A percentile compares a stretch with the other conserved stretches of the same genome.
phyloP scores from a whole-genome alignment of 2,113 vertebrate species.

The Peromyscus polionotus region DNA sequence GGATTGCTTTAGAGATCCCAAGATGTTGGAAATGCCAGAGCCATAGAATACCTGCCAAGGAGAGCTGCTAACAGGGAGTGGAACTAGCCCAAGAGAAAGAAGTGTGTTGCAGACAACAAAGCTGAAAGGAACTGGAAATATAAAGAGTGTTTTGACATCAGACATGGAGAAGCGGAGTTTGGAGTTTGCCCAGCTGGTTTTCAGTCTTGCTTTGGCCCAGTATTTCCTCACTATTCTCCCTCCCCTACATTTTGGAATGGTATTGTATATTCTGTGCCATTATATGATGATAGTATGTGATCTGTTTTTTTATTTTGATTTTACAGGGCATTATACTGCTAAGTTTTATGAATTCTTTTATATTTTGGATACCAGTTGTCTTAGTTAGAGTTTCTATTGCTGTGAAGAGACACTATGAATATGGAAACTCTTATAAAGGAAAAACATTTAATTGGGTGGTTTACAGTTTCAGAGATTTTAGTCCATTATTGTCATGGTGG shows the following conservation, averaged over 20 bases:
- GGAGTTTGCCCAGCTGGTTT: not conserved
- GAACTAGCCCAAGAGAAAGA: not conserved
- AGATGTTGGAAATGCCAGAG: not conserved
- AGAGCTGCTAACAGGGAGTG: not conserved
- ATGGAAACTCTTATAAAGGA: not conserved
- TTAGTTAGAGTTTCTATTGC: not conserved
- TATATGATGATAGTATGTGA: not conserved
- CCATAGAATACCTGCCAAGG: not conserved
- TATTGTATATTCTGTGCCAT: not conserved
- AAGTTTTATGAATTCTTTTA: not conserved
- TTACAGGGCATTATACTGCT: not conserved
- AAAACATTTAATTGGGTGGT: not conserved
- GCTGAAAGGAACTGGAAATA: not conserved
- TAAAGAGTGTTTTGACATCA: not conserved
- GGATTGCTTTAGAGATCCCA: not conserved
- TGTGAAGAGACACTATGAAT: not conserved
- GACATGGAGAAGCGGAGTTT: not conserved
- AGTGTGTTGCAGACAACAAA: not conserved
- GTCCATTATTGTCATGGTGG: not conserved
- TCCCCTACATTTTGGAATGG: not conserved
- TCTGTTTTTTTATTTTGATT: not conserved
- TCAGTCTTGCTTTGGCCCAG: not conserved
- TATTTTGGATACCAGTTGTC: not conserved
- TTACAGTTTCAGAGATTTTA: not conserved
- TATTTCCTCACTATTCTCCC: not conserved